Evolutionary conservation across 1,140 invertebrate genomes (phyloP), one percentile per base, ranked within the genome.

Genomic region (Campodea augens): DNA sequence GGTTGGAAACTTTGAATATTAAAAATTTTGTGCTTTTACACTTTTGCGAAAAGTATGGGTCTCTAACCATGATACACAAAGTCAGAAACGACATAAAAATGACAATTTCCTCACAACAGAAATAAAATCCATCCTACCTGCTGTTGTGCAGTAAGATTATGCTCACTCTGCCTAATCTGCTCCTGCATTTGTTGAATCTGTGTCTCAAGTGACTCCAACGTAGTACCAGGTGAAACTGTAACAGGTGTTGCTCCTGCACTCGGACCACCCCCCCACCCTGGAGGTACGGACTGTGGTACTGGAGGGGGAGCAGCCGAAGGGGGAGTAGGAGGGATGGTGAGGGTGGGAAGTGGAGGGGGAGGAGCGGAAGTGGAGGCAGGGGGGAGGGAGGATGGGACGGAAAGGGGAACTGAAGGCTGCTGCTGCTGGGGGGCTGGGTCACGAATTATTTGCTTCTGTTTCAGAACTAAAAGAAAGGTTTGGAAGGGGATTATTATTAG

Each of bases 111-210:
- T 1, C 24, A 12, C 7, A 19, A 20, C 2, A 38, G 13, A 23
- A 5, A 37, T 24, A 10, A 41, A 45, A 47, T 36, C 12, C 12
- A 15, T 57, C 62, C 63, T 59, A 81, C 82, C 55, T 82, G 75
- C 64, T 95, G 86, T 59, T 97, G 91, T 36, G 89, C 90, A 51
- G 79, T 78, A 45, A 97, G 68, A 71, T 96, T 96, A 55, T 79
- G 77, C 66, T 96, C 90, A 54, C 86, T 91, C 62, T 96, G 88
- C 52, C 77, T 75, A 40, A 96, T 89, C 67, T 96, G 88, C 55
- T 95, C 88, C 54, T 85, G 77, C 44, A 92, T 62, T 41, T 77
- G 73, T 50, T 75, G 73, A 56, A 90, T 80, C 60, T 93, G 86
- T 43, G 70, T 63, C 24, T 62, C 60, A 37, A 72, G 57, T 49